Percentiles rank a stretch among this genome's conserved stretches.
These are phyloP conservation scores for Trinorchestia longiramus DNA, from an alignment of 1,140 invertebrate genomes.

Conservation along the genomic window DNA sequence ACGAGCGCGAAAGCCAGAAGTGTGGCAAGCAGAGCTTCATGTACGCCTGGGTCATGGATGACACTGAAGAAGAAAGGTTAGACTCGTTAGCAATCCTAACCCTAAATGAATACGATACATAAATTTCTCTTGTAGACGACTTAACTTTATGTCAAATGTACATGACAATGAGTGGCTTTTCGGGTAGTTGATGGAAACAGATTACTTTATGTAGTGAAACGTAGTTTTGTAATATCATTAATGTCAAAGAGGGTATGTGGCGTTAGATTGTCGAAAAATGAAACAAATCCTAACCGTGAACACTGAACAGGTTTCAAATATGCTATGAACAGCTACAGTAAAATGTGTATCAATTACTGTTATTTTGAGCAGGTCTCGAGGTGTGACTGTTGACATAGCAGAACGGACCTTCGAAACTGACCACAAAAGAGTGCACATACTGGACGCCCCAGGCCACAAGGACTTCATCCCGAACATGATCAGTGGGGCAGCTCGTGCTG, in stretches of 20 bases:
- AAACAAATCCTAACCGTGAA: too few species aligned
- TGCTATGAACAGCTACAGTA: too few species aligned
- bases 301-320: background rate
- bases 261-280: too few species aligned
- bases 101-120: too few species aligned
- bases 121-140: background rate
- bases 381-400: slow-evolving; percentile 98
- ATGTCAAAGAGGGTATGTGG: too few species aligned
- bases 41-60: slow-evolving; percentile 99
- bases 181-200: too few species aligned
- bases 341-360: background rate
- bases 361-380: slow-evolving; percentile 75
- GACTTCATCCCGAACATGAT: slow-evolving; percentile 99
- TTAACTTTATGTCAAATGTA: background rate
- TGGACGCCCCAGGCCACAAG: slow-evolving; percentile 98
- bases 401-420: slow-evolving; percentile 93
- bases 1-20: slow-evolving; percentile 97
- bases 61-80: slow-evolving; percentile 95
- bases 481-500: slow-evolving; percentile 94
- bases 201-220: too few species aligned
- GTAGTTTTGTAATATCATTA: too few species aligned
- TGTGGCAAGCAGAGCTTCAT: slow-evolving; percentile 97
- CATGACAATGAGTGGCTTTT: background rate
- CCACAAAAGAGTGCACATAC: slow-evolving; percentile 84
- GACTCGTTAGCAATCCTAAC: too few species aligned